A percentile compares a stretch with the other conserved stretches of the same genome.
phyloP scores from a whole-genome alignment of 2,113 vertebrate genomes.

The Circaetus gallicus region DNA sequence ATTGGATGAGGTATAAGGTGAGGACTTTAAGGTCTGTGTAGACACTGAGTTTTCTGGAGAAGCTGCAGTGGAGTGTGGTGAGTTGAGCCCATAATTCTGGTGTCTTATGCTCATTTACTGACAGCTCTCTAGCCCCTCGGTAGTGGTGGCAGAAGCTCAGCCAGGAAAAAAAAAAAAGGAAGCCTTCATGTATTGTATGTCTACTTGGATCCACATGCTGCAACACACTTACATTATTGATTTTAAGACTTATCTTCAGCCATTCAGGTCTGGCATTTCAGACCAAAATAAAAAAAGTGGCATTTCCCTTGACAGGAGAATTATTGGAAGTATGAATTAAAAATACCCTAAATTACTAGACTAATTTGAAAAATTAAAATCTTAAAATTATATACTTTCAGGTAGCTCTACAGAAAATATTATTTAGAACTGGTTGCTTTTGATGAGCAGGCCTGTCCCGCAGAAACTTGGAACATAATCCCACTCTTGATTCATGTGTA shows the following conservation, averaged over 20 bases:
- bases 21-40: neutral
- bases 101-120: neutral
- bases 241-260: neutral
- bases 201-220: neutral
- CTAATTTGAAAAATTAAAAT: neutral
- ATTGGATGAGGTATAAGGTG: neutral
- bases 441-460: neutral
- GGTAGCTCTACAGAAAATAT: neutral
- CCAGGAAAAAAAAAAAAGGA: neutral
- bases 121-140: neutral
- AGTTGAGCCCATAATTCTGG: neutral
- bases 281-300: neutral
- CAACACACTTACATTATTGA: neutral
- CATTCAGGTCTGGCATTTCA: neutral
- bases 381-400: neutral
- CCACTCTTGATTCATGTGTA: neutral
- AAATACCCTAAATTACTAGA: neutral
- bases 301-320: neutral
- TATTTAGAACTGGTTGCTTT: neutral
- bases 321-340: neutral
- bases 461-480: neutral
- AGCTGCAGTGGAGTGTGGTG: neutral
- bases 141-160: neutral
- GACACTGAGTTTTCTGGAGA: neutral
- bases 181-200: neutral